Evolutionary conservation across 2,888 invertebrate species (phyloP).

Genomic region (Metacarcinus magister): DNA sequence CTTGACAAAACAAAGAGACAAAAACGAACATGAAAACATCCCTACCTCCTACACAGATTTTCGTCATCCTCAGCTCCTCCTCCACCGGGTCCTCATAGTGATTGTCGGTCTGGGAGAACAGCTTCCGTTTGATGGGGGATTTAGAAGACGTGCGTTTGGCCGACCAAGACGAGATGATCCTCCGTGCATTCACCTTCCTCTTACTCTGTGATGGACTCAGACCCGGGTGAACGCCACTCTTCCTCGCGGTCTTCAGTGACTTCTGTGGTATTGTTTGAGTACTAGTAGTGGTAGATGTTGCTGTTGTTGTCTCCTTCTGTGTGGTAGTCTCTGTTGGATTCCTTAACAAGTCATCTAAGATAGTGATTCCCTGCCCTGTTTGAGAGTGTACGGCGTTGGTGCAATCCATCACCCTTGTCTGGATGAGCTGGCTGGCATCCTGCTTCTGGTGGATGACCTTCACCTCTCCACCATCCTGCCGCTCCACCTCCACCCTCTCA

Average conservation of each 20-base stretch:
- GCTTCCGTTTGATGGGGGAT: background rate
- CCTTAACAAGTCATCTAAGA: background rate
- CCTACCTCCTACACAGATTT: slow-evolving; percentile 14
- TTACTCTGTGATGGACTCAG: background rate
- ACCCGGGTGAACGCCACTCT: background rate
- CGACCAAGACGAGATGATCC: background rate
- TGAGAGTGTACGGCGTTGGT: background rate
- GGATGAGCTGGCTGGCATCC: background rate
- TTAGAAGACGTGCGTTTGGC: background rate
- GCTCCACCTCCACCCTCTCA: slow-evolving; percentile 62
- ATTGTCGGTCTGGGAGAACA: background rate
- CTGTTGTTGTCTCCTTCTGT: background rate
- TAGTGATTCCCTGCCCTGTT: background rate
- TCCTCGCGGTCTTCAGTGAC: too few relatives aligned
- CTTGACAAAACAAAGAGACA: background rate
- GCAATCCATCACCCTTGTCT: background rate
- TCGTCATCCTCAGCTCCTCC: background rate
- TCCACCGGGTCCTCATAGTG: background rate
- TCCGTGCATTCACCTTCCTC: background rate
- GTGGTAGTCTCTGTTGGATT: background rate
- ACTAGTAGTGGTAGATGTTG: too few relatives aligned
- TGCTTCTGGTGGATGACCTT: slow-evolving; percentile 58
- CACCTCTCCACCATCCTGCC: slow-evolving; percentile 50
- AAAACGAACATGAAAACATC: background rate
- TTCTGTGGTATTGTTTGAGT: background rate